Base-by-base conservation (phyloP, 2,113 vertebrate species). In the Corvus hawaiiensis region DNA sequence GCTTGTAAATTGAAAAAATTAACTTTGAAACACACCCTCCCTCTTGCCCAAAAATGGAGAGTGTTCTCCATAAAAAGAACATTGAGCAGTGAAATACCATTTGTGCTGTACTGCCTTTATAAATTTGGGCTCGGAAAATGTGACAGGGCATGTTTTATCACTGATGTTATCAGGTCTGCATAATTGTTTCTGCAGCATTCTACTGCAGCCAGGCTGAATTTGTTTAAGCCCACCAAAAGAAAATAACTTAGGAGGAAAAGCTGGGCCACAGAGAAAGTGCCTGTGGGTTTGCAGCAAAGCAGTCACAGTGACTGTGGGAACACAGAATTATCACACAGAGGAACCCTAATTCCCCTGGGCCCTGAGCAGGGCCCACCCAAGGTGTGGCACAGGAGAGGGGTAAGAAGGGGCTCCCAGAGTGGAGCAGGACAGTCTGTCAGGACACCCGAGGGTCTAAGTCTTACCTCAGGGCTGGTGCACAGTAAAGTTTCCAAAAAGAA, bases 1-100 rank as follows among this genome's bases (percentile, higher is more conserved):
- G 94, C 91, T 93, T 94, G 92, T 62, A 97, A 96, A 97, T 79
- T 96, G 84, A 90, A 95, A 97, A 97, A 91, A 94, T 33, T 35
- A 93, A 89, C 92, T 94, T 96, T 69, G 78, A 96, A 97, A 78
- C 72, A 80, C 43, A 32, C 22, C 41, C 18, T 52, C 46, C 16
- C 41, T 46, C 43, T 46, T 20, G 30, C 74, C 49, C 88, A 58
- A 81, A 71, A 71, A 90, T 62, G 84, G 63, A 74, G 43, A 59
- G 13, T 11, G 12, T 73, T 96, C 87, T 66, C 69, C 77, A 87
- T 61, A 37, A 96, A 93, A 89, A 56, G 86, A 89, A n/a, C 86
- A 78, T 93, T 95, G 23, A 52, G 77, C 58, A 73, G 61, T 68
- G 21, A 66, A 32, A 68, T 61, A 46, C 35, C 15, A 16, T 61